Evolutionary conservation across 1,140 invertebrate species (phyloP), one percentile per base, ranked within the genome.

Genomic region (Anagrus nilaparvatae): DNA sequence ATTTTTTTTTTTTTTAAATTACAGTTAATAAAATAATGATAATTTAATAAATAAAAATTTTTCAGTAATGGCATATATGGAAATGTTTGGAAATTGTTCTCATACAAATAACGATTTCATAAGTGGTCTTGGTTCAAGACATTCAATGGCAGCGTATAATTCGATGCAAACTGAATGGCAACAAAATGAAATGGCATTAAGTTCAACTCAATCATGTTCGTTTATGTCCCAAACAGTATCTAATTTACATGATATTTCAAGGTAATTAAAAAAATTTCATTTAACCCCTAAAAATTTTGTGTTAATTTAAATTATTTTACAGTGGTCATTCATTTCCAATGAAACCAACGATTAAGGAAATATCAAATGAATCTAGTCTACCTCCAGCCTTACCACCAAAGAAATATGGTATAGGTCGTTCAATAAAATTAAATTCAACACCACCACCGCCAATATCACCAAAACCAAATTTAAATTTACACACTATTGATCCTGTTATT

Each of bases 41-140:
- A 24, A 19, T 35, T 27, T n/a, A 30, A 21, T 18, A 5, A 27
- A 42, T 48, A 32, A 16, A 20, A 46, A 25, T 28, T 48, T 74
- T 74, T 43, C 75, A 93, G 89, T 96, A 52, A 88, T 91, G 80
- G 87, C 87, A 31, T 96, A 95, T 68, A 93, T 95, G 88, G 86
- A 92, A 65, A 88, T 92, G 77, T 87, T 92, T 60, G 85, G 87
- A 2, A 84, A 87, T 59, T 91, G 87, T 67, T 84, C 82, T 41
- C 84, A 87, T 52, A 79, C 81, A 19, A 73, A 73, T 40, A 74
- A 73, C 47, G 82, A 87, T 52, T 81, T 86, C 62, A 78, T 86
- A 53, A 61, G 62, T 27, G 61, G 60, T 34, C 54, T 68, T 24
- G 65, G 64, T n/a, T 60, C 63, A 14, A 72, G 86, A 20, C 85